These are phyloP conservation scores for Rhinoderma darwinii DNA, from an alignment of 2,113 vertebrate species.

Conservation along the genomic window DNA sequence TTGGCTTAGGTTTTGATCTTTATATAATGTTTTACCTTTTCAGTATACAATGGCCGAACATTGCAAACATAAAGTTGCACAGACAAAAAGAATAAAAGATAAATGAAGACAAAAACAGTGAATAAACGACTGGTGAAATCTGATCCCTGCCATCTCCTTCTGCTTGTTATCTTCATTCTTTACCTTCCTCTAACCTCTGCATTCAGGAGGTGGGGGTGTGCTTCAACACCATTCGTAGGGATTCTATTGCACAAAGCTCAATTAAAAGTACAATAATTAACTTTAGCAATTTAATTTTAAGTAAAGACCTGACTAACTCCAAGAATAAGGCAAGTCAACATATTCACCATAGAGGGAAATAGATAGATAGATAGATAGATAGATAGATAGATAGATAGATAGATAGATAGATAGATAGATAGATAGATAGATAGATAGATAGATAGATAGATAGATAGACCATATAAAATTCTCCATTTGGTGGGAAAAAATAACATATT, in stretches of 20 bases:
- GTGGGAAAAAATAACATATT: no score
- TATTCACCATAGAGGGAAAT: no score
- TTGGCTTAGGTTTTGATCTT: background rate
- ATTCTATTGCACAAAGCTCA: constrained; percentile 18
- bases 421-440: no score
- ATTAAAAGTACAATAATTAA: constrained; percentile 24
- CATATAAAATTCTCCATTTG: no score
- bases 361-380: no score
- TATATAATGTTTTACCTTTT: background rate
- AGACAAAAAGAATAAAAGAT: constrained; percentile 24
- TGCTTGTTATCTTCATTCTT: constrained; percentile 32
- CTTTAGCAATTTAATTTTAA: background rate
- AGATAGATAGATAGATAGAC: no score
- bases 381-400: no score
- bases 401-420: no score
- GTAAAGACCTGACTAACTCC: background rate
- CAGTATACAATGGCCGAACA: background rate
- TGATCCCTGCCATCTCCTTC: constrained; percentile 9
- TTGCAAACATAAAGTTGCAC: background rate
- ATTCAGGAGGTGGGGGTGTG: background rate
- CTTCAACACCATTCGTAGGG: background rate
- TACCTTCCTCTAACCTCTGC: constrained; percentile 37
- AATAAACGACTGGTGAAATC: constrained; percentile 9
- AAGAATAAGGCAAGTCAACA: background rate
- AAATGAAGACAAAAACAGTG: constrained; percentile 5